These are phyloP conservation scores for Liopterus haemorrhoidalis DNA, from an alignment of 2,888 invertebrate species.

Conservation along the genomic window DNA sequence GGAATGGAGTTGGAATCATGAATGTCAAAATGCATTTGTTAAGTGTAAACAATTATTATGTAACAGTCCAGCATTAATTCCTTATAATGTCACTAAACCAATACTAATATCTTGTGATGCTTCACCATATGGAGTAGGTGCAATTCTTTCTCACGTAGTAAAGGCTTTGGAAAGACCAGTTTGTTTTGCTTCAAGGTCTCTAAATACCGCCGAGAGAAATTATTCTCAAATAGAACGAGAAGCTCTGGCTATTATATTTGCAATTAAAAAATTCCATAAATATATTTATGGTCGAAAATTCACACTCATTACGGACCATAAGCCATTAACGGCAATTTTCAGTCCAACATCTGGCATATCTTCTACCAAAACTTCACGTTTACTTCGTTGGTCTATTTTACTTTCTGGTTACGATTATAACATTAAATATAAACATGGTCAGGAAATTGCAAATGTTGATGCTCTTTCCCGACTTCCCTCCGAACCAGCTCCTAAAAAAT, in stretches of 20 bases:
- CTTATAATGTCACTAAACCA: conserved; percentile 28
- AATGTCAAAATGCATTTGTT: conserved; percentile 23
- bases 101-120: conserved; percentile 35
- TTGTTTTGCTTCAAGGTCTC: conserved; percentile 35
- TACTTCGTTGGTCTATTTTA: conserved; percentile 36
- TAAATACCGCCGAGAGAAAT: conserved; percentile 36
- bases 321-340: conserved; percentile 34
- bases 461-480: conserved; percentile 1
- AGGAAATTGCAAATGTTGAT: conserved; percentile 2
- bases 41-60: conserved; percentile 25
- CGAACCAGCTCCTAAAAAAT: neutral
- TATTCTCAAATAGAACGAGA: conserved; percentile 38
- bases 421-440: conserved; percentile 2
- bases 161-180: conserved; percentile 35
- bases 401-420: neutral
- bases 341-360: conserved; percentile 29
- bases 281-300: conserved; percentile 38
- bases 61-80: conserved; percentile 25
- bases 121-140: conserved; percentile 35
- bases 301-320: conserved; percentile 35
- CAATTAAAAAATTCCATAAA: conserved; percentile 37
- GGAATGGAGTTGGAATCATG: conserved; percentile 20
- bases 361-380: conserved; percentile 33
- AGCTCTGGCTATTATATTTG: conserved; percentile 39
- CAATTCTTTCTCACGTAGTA: conserved; percentile 33